Evolutionary conservation across 2,797 vertebrate species (phyloP).

Genomic region (Liparis tanakae): DNA sequence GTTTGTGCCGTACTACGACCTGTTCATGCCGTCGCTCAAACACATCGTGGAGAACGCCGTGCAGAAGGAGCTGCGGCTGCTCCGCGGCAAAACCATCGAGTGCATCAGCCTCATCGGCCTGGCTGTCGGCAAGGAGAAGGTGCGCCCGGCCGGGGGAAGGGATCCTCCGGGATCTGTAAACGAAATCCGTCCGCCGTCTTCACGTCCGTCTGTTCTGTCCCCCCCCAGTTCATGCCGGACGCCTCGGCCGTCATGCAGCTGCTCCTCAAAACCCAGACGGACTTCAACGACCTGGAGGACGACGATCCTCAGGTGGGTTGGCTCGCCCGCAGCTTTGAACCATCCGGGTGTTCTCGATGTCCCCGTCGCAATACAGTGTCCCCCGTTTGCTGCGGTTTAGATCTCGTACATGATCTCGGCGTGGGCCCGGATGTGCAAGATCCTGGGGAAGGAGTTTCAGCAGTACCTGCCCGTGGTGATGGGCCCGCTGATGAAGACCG

Average conservation of each 20-base stretch:
- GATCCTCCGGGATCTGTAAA: fast-evolving
- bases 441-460: conserved; percentile 98
- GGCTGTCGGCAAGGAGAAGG: conserved; percentile 98
- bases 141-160: conserved; percentile 36
- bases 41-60: conserved; percentile 98
- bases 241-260: conserved; percentile 98
- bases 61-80: conserved; percentile 95
- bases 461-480: conserved; percentile 99
- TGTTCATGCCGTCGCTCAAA: conserved; percentile 98
- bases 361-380: fast-evolving
- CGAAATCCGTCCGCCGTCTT: not conserved
- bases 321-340: fast-evolving
- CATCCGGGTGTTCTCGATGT: fast-evolving
- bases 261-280: conserved; percentile 95
- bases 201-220: not conserved
- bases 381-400: conserved; percentile 66
- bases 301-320: conserved; percentile 93
- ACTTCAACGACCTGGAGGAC: conserved; percentile 96
- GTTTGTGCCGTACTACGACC: conserved; percentile 97
- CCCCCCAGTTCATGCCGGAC: conserved; percentile 95
- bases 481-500: conserved; percentile 98
- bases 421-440: conserved; percentile 99
- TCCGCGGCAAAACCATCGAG: conserved; percentile 98
- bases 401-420: conserved; percentile 99
- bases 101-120: conserved; percentile 99